Percentiles rank a stretch among this genome's conserved stretches.
Evolutionary conservation across 2,888 invertebrate species (phyloP).

Genomic region (Creontiades dilutus): DNA sequence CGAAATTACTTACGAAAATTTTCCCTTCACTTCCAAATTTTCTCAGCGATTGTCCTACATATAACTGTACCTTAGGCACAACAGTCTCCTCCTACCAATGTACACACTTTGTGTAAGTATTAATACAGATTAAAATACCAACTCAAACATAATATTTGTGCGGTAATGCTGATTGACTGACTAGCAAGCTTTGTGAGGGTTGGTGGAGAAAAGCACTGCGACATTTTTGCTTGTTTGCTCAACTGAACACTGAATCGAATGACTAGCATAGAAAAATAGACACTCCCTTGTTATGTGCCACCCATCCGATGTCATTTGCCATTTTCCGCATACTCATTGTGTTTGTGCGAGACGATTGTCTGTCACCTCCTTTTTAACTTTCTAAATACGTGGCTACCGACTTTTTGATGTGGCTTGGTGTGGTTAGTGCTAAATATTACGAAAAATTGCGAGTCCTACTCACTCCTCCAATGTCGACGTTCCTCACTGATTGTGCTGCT

Average conservation of each 20-base stretch:
- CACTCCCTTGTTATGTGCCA: neutral
- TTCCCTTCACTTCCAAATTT: too few relatives aligned
- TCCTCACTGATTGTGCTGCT: conserved; percentile 9
- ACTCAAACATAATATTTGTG: neutral
- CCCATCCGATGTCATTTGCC: conserved; percentile 5
- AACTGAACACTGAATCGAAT: neutral
- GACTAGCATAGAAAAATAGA: conserved; percentile 16
- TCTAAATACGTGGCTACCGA: neutral
- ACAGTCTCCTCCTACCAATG: too few relatives aligned
- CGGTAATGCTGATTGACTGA: neutral
- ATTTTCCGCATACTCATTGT: neutral
- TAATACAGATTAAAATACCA: neutral
- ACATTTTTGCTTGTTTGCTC: conserved; percentile 21
- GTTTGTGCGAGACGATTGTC: conserved; percentile 17
- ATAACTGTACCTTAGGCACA: too few relatives aligned
- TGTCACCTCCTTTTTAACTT: neutral
- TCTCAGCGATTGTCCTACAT: too few relatives aligned
- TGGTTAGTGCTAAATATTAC: neutral
- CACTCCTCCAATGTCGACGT: conserved; percentile 18
- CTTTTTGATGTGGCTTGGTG: conserved; percentile 32
- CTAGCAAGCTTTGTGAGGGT: conserved; percentile 11
- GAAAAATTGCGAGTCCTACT: neutral
- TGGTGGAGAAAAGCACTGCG: conserved; percentile 17
- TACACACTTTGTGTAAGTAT: neutral
- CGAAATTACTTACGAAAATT: too few relatives aligned